phyloP scores from a whole-genome alignment of 1,140 invertebrate genomes.

The Periplaneta americana region DNA sequence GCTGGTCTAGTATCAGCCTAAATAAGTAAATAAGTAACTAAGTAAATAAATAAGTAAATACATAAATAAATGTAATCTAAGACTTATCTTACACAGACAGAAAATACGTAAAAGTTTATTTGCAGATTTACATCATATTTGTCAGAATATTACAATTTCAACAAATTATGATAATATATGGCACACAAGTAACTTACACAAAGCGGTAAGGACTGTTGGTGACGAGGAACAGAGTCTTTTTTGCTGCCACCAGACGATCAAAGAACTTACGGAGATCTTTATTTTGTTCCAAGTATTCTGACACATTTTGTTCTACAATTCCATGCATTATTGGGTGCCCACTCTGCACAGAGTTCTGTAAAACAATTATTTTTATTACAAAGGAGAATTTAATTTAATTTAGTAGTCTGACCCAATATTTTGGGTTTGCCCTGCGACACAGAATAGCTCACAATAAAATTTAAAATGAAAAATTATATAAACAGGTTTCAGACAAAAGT shows the following conservation, averaged over 20 bases:
- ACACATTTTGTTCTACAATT: constrained; percentile 71
- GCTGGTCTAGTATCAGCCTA: background rate
- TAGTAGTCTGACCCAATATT: too few relatives aligned
- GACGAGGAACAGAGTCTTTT: constrained; percentile 91
- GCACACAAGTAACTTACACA: constrained; percentile 71
- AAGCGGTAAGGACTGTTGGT: constrained; percentile 96
- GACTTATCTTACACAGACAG: background rate
- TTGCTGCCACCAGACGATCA: constrained; percentile 59
- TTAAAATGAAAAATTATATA: too few relatives aligned
- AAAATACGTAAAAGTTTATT: too few relatives aligned
- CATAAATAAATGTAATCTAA: background rate
- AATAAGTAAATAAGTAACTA: too few relatives aligned
- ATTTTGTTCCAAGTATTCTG: constrained; percentile 77
- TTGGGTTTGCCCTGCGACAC: too few relatives aligned
- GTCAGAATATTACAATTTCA: background rate
- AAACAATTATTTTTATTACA: too few relatives aligned
- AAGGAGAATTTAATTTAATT: too few relatives aligned
- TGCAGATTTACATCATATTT: background rate
- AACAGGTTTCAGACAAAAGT: too few relatives aligned
- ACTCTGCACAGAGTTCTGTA: constrained; percentile 77
- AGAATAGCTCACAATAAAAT: too few relatives aligned
- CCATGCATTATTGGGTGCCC: constrained; percentile 90
- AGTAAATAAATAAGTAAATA: too few relatives aligned
- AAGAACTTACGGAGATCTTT: constrained; percentile 70
- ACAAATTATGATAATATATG: background rate